These are phyloP conservation scores for Brachionus paranguensis DNA, from an alignment of 1,140 invertebrate species.

Conservation along the genomic window DNA sequence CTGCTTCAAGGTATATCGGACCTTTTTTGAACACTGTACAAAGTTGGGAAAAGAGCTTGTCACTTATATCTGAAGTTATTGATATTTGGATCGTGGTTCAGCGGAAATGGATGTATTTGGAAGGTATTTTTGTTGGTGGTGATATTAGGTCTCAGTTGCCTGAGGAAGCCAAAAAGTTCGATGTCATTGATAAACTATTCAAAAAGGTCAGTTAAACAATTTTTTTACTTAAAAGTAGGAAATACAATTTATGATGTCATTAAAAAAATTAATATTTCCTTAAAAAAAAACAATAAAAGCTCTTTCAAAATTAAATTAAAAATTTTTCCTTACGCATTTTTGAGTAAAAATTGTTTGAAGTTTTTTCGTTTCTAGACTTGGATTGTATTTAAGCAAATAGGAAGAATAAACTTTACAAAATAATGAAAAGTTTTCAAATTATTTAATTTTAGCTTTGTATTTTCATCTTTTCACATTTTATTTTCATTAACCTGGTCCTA, in stretches of 20 bases:
- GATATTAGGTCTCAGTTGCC: constrained; percentile 76
- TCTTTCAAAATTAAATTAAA: too few relatives aligned
- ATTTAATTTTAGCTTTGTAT: too few relatives aligned
- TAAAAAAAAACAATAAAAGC: too few relatives aligned
- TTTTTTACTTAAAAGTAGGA: not conserved
- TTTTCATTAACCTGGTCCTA: too few relatives aligned
- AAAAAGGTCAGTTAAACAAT: constrained; percentile 60
- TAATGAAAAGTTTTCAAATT: too few relatives aligned
- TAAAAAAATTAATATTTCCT: too few relatives aligned
- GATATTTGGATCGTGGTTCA: constrained; percentile 72
- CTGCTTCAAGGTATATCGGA: constrained; percentile 77
- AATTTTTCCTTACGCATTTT: too few relatives aligned
- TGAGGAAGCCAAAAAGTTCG: constrained; percentile 79
- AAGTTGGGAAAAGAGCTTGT: constrained; percentile 73
- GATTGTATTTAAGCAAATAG: too few relatives aligned
- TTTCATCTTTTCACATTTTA: too few relatives aligned
- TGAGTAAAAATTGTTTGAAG: not conserved
- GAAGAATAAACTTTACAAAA: too few relatives aligned
- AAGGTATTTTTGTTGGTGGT: constrained; percentile 79
- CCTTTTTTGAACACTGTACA: constrained; percentile 73
- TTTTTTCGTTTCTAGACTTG: too few relatives aligned
- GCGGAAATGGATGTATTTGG: constrained; percentile 79
- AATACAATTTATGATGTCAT: not conserved
- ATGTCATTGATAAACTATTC: constrained; percentile 74
- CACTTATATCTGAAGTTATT: constrained; percentile 69